Conservation (phyloP, 2,797 vertebrate species). For the Mus spretus region DNA sequence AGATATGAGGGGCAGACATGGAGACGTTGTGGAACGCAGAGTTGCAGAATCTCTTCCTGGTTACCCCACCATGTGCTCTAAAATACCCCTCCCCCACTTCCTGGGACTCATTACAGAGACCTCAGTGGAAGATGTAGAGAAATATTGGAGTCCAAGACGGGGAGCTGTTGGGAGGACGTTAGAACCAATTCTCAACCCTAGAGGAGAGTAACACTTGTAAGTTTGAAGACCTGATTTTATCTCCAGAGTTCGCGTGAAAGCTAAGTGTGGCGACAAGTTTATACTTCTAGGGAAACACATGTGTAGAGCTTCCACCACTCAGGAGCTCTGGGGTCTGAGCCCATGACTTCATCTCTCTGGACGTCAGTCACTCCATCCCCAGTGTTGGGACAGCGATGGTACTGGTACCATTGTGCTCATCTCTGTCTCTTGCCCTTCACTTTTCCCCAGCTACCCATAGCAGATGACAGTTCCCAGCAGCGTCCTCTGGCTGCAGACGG, state of each 20-base stretch:
- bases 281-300: background rate
- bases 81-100: rapidly evolving
- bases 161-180: background rate
- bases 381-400: background rate
- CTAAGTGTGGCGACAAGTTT: background rate
- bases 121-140: background rate
- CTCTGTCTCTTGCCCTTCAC: background rate
- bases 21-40: no score
- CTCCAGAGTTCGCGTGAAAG: background rate
- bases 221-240: background rate
- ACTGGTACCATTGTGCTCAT: background rate
- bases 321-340: background rate
- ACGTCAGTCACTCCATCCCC: background rate
- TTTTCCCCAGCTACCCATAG: background rate
- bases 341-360: background rate
- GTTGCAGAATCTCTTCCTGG: background rate
- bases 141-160: rapidly evolving
- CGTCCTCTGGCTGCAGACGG: background rate
- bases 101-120: background rate
- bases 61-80: background rate
- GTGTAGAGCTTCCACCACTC: background rate
- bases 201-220: no score
- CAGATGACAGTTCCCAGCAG: background rate
- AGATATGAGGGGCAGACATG: no score
- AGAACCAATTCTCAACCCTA: background rate